phyloP scores from a whole-genome alignment of 2,113 vertebrate genomes.

The Cisticola juncidis region DNA sequence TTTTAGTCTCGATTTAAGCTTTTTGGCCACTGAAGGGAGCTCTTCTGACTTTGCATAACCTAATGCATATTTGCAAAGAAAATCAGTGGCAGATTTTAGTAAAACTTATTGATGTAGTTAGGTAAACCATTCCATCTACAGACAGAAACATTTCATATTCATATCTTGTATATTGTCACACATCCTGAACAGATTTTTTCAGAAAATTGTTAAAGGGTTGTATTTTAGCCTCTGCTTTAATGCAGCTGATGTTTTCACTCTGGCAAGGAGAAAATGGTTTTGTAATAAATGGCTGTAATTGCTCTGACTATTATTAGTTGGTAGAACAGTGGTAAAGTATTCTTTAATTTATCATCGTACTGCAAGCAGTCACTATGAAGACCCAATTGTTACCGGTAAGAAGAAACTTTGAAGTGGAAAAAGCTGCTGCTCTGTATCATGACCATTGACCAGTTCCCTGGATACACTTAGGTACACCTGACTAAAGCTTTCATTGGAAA shows the following conservation, averaged over 20 bases:
- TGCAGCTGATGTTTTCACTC: not conserved
- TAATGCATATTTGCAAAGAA: not conserved
- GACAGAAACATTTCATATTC: not conserved
- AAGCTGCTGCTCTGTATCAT: not conserved
- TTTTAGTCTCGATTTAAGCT: not conserved
- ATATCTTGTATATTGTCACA: not conserved
- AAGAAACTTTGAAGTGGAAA: conserved; percentile 22
- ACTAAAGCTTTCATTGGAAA: conserved; percentile 59
- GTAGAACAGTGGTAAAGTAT: not conserved
- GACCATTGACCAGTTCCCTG: not conserved
- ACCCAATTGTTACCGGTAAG: not conserved
- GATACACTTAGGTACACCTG: conserved; percentile 31
- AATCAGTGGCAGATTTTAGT: not conserved
- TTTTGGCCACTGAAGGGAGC: not conserved
- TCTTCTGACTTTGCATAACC: not conserved
- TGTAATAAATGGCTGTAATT: conserved; percentile 9
- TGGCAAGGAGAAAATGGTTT: not conserved
- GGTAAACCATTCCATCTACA: not conserved
- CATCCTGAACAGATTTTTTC: not conserved
- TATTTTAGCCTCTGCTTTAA: not conserved
- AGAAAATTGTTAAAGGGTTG: not conserved
- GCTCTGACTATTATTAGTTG: not conserved
- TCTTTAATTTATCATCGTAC: conserved; percentile 7
- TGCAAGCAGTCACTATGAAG: not conserved
- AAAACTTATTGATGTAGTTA: not conserved